Percentiles rank a stretch among this genome's conserved stretches.
Evolutionary conservation across 2,113 vertebrate genomes (phyloP).

Genomic region (Toxotes chatareus): DNA sequence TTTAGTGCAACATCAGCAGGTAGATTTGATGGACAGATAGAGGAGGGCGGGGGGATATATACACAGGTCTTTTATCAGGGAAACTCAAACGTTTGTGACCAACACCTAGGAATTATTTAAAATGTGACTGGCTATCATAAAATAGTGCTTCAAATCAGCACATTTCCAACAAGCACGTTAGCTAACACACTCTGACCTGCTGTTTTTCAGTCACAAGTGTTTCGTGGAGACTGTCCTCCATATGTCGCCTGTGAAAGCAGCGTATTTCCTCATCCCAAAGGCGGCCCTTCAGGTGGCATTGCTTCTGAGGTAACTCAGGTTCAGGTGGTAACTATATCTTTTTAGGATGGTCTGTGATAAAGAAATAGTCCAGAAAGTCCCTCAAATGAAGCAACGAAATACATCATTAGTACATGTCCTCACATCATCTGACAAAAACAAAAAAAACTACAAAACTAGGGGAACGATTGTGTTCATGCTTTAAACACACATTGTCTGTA

Average conservation of each 20-base stretch:
- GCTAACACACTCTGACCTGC: not conserved
- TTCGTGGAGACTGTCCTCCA: not conserved
- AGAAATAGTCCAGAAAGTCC: too few species aligned
- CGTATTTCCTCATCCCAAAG: not conserved
- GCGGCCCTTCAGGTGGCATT: not conserved
- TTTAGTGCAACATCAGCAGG: constrained; percentile 49
- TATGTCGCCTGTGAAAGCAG: too few species aligned
- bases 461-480: too few species aligned
- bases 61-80: constrained; percentile 15
- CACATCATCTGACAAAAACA: too few species aligned
- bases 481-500: too few species aligned
- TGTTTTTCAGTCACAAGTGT: not conserved
- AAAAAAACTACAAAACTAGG: too few species aligned
- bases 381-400: too few species aligned
- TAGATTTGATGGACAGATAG: constrained; percentile 34
- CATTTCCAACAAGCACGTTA: not conserved
- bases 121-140: not conserved
- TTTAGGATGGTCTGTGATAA: too few species aligned
- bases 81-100: not conserved
- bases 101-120: not conserved
- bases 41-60: not conserved
- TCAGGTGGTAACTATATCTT: too few species aligned
- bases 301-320: too few species aligned
- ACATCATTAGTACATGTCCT: too few species aligned
- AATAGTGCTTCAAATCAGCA: not conserved